These are phyloP conservation scores for Hesperia comma DNA, from an alignment of 2,888 invertebrate species.

Conservation along the genomic window DNA sequence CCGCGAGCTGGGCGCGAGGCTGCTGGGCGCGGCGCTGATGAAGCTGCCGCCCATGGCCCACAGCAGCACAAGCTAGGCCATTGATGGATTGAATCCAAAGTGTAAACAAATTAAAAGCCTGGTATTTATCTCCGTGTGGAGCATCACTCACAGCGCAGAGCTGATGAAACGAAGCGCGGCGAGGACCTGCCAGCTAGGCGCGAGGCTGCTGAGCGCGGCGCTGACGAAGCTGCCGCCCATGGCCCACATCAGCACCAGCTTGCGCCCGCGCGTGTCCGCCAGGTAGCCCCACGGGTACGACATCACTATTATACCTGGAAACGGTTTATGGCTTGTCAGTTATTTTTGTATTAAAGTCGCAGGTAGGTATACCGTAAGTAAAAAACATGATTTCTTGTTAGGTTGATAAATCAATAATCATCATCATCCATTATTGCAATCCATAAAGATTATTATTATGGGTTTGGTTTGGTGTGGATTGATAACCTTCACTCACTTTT, in stretches of 20 bases:
- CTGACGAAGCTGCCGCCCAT: slow-evolving; percentile 69
- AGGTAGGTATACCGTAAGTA: no score
- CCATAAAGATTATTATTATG: no score
- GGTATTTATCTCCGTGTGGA: no score
- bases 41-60: slow-evolving; percentile 71
- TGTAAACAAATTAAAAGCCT: no score
- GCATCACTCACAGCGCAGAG: slow-evolving; percentile 64
- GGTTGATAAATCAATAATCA: no score
- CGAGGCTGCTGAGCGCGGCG: slow-evolving; percentile 64
- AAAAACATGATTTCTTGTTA: no score
- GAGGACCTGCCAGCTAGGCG: slow-evolving; percentile 70
- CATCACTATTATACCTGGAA: slow-evolving; percentile 71
- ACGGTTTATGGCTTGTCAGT: slow-evolving; percentile 23
- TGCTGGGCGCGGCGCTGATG: slow-evolving; percentile 63
- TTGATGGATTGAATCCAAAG: no score
- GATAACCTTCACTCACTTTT: no score
- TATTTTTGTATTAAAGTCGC: no score
- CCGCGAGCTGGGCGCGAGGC: slow-evolving; percentile 71
- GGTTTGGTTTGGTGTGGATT: no score
- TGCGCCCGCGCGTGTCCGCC: slow-evolving; percentile 69
- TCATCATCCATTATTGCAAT: no score
- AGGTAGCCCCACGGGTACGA: slow-evolving; percentile 76
- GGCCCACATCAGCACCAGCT: slow-evolving; percentile 67
- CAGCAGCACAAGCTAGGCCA: slow-evolving; percentile 67
- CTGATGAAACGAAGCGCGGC: slow-evolving; percentile 68